A percentile compares a stretch with the other conserved stretches of the same genome.
Evolutionary conservation across 2,113 vertebrate genomes (phyloP).

Genomic region (Hippocampus comes): DNA sequence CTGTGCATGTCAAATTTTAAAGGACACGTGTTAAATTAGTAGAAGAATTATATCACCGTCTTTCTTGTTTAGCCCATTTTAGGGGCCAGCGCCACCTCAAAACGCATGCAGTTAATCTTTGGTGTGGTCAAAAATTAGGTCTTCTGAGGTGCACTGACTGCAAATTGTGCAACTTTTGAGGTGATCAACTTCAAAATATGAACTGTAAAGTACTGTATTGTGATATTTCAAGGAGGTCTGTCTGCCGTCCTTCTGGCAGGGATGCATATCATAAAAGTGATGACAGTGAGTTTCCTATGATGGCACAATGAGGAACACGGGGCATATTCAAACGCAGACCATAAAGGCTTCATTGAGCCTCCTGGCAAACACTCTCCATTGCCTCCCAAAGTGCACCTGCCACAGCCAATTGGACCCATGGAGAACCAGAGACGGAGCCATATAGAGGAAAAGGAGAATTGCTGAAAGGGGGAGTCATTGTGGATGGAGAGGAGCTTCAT

Average conservation of each 20-base stretch:
- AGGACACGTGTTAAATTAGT: too few relatives aligned
- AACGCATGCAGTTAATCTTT: not conserved
- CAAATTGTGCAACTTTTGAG: not conserved
- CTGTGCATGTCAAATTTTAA: too few relatives aligned
- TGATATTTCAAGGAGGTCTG: slow-evolving; percentile 18
- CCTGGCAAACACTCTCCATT: slow-evolving; percentile 43
- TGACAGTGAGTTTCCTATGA: slow-evolving; percentile 61
- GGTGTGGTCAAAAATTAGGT: not conserved
- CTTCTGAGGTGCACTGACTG: not conserved
- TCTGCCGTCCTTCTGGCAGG: slow-evolving; percentile 28
- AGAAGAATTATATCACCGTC: too few relatives aligned
- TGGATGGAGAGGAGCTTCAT: slow-evolving; percentile 34
- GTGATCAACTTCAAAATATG: not conserved
- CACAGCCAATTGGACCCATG: slow-evolving; percentile 35
- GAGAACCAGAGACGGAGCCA: slow-evolving; percentile 39
- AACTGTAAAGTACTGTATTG: not conserved
- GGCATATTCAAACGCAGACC: slow-evolving; percentile 58
- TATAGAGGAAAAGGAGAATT: slow-evolving; percentile 22
- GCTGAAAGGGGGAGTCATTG: slow-evolving; percentile 3
- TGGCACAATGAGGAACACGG: slow-evolving; percentile 53
- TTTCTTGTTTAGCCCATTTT: too few relatives aligned
- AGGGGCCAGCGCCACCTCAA: too few relatives aligned
- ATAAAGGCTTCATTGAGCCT: slow-evolving; percentile 71
- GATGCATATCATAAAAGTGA: slow-evolving; percentile 69
- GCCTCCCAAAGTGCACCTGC: slow-evolving; percentile 62